A percentile compares a stretch with the other conserved stretches of the same genome.
Conservation (phyloP, 2,113 vertebrate genomes). For the Odontesthes bonariensis region DNA sequence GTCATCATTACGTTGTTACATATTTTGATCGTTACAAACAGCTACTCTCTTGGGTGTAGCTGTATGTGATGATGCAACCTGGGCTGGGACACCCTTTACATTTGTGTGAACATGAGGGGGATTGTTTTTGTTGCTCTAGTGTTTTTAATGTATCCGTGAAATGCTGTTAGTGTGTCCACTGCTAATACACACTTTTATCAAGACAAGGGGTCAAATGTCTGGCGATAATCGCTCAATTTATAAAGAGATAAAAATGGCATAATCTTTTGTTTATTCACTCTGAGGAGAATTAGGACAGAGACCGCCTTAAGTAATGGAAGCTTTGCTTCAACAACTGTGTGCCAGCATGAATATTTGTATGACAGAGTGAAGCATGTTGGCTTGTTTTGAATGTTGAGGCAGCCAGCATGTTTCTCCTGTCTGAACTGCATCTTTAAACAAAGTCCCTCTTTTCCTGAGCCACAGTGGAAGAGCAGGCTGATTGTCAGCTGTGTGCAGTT, state of each 20-base stretch:
- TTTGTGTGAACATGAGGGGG: background rate
- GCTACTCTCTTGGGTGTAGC: background rate
- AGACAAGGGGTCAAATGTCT: constrained; percentile 9
- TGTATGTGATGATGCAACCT: background rate
- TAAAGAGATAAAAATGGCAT: constrained; percentile 37
- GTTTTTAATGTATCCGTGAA: background rate
- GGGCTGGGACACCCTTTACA: background rate
- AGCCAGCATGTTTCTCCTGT: constrained; percentile 27
- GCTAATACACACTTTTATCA: no score
- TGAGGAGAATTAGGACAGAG: constrained; percentile 76
- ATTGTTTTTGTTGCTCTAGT: background rate
- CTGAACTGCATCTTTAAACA: background rate
- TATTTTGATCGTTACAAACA: background rate
- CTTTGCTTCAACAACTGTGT: constrained; percentile 58
- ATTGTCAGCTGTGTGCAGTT: constrained; percentile 61
- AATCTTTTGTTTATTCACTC: constrained; percentile 64
- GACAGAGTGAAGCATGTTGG: constrained; percentile 54
- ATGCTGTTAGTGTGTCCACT: background rate
- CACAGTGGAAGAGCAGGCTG: constrained; percentile 50
- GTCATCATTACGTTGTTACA: background rate
- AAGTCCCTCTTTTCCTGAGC: constrained; percentile 28
- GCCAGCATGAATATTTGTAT: constrained; percentile 49
- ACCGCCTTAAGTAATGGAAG: constrained; percentile 66
- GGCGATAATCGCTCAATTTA: constrained; percentile 29
- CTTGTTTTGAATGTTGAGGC: constrained; percentile 39